Evolutionary conservation across 2,113 vertebrate genomes (phyloP), one percentile per base, ranked within the genome.

Genomic region (Hypocryptadius cinnamomeus): DNA sequence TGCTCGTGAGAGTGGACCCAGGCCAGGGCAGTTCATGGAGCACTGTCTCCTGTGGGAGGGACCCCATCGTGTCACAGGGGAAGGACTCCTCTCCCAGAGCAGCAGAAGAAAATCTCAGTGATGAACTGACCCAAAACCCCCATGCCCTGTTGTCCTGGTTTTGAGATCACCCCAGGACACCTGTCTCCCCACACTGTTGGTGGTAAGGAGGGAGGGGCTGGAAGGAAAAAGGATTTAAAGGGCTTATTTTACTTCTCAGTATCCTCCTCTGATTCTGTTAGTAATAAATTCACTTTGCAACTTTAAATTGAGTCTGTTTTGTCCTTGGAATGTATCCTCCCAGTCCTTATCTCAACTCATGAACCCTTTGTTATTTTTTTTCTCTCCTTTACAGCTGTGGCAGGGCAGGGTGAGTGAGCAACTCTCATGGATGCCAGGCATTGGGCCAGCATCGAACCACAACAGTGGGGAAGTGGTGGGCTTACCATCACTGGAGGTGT

Each of bases 401-500:
- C 35, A 77, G 74, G 35, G 13, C 35, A 77, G 30, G 30, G 30
- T 40, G 23, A 40, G 23, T 3, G 8, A 63, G 17, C 22, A 63
- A 2, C 18, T 40, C 18, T 69, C 2, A 0, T n/a, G 44, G 18
- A 23, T 48, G 23, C 79, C 44, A n/a, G 30, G 18, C 4, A 3
- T 8, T 13, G 35, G 30, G 45, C 17, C 45, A 63, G 28, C 6
- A 13, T n/a, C 42, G 40, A 40, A 69, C 7, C 23, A 14, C 14
- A 8, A 13, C 13, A 33, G 17, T 10, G 50, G 50, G 30, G 39
- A 80, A 20, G 16, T 35, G 25, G 8, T 69, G 9, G 47, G n/a
- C 8, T 69, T n/a, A 5, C 30, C 21, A 24, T 8, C 27, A 5
- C 23, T 54, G 72, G 24, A 56, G 12, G 6, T 39, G 2, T n/a